Conservation (phyloP, 1,140 invertebrate species). For the Caenorhabditis brenneri region DNA sequence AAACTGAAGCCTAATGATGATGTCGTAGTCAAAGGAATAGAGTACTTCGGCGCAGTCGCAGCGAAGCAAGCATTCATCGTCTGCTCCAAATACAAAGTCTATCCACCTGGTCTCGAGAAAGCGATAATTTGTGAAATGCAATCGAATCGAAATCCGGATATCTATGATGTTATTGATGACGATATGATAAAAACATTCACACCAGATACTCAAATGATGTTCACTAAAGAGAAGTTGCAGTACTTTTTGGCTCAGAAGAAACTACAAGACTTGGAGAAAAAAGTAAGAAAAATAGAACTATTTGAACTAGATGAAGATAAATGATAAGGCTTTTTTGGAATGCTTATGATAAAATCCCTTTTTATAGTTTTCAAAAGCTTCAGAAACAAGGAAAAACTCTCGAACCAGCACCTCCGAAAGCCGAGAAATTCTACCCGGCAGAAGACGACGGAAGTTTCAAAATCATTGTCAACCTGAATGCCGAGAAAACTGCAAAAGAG, state of each 20-base stretch:
- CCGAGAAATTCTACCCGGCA: slow-evolving; percentile 5
- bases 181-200: neutral
- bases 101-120: neutral
- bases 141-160: neutral
- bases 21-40: neutral
- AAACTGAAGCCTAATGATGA: neutral
- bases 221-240: neutral
- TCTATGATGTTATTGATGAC: neutral
- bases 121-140: neutral
- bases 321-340: no score
- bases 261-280: neutral
- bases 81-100: slow-evolving; percentile 28
- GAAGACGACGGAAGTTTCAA: neutral
- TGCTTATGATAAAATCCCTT: no score
- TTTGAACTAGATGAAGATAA: no score
- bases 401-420: neutral
- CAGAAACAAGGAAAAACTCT: neutral
- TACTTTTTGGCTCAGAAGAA: neutral
- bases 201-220: neutral
- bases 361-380: neutral
- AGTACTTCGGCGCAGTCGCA: neutral
- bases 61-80: neutral
- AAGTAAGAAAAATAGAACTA: no score
- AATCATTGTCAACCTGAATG: neutral
- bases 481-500: neutral